These are phyloP conservation scores for Trypoxylon attenuatum DNA, from an alignment of 2,888 invertebrate genomes.

Conservation along the genomic window DNA sequence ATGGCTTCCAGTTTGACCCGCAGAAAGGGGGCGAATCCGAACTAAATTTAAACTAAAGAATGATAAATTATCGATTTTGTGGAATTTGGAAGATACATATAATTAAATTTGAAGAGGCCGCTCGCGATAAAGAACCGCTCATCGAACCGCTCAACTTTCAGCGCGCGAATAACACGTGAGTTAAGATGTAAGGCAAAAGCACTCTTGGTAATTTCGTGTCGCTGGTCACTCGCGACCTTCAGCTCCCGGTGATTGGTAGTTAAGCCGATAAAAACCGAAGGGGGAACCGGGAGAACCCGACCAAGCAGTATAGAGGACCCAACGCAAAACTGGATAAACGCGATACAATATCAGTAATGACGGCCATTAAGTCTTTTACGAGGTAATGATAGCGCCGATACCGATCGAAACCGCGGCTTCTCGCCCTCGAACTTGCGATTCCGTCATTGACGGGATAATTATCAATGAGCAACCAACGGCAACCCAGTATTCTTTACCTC, in stretches of 20 bases:
- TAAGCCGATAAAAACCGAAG: constrained; percentile 1
- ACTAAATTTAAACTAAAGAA: too few species aligned
- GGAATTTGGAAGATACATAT: too few species aligned
- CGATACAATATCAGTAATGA: constrained; percentile 47
- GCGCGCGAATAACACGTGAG: neutral
- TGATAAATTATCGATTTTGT: too few species aligned
- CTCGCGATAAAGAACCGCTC: too few species aligned
- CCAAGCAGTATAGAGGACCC: neutral
- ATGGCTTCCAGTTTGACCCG: too few species aligned
- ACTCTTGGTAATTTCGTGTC: constrained; percentile 21
- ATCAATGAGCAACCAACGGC: constrained; percentile 1
- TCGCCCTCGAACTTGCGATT: constrained; percentile 12
- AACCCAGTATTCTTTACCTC: neutral
- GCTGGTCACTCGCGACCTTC: constrained; percentile 9
- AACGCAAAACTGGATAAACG: constrained; percentile 28
- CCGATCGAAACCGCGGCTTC: constrained; percentile 8
- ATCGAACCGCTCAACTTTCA: too few species aligned
- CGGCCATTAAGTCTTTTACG: constrained; percentile 39
- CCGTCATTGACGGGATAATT: constrained; percentile 21
- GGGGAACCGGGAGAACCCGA: neutral
- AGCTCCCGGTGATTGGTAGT: constrained; percentile 19
- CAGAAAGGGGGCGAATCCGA: too few species aligned
- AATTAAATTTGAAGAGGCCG: too few species aligned
- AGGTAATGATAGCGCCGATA: constrained; percentile 35
- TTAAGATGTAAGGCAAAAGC: constrained; percentile 21